Evolutionary conservation across 2,888 invertebrate genomes (phyloP).

Genomic region (Drosophila neotestacea): DNA sequence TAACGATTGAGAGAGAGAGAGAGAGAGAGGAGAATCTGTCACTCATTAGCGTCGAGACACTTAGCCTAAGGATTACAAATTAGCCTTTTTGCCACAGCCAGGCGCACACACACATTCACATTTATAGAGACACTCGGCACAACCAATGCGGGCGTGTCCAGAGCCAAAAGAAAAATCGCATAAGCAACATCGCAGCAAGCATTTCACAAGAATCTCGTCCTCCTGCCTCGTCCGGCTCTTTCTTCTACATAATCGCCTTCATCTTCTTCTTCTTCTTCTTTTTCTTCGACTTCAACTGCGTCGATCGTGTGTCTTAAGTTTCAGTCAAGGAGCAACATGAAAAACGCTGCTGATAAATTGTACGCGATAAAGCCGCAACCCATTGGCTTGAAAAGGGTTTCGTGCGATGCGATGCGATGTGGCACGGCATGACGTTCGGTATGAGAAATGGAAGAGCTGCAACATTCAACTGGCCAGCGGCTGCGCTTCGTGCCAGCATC

Average conservation of each 20-base stretch:
- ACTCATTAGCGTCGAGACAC: conserved; percentile 79
- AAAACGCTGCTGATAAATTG: conserved; percentile 80
- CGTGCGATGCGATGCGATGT: conserved; percentile 29
- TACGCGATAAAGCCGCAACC: conserved; percentile 73
- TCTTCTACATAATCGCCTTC: conserved; percentile 8
- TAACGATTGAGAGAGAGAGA: not conserved
- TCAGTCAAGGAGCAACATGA: conserved; percentile 72
- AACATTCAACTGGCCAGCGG: conserved; percentile 60
- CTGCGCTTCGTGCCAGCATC: conserved; percentile 49
- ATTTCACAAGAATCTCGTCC: conserved; percentile 69
- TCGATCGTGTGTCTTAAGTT: conserved; percentile 74
- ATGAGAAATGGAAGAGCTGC: conserved; percentile 66
- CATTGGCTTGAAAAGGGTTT: conserved; percentile 74
- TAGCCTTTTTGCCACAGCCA: conserved; percentile 67
- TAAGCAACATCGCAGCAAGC: conserved; percentile 63
- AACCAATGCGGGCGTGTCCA: conserved; percentile 73
- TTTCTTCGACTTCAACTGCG: not conserved
- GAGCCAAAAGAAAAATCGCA: conserved; percentile 71
- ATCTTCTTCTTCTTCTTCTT: conserved; percentile 2
- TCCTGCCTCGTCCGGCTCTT: conserved; percentile 24
- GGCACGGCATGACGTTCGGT: conserved; percentile 38
- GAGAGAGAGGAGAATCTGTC: conserved; percentile 17
- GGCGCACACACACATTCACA: conserved; percentile 9
- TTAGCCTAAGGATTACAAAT: conserved; percentile 81
- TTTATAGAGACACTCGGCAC: conserved; percentile 7